Evolutionary conservation across 2,797 vertebrate species (phyloP).

Genomic region (Lacerta agilis): DNA sequence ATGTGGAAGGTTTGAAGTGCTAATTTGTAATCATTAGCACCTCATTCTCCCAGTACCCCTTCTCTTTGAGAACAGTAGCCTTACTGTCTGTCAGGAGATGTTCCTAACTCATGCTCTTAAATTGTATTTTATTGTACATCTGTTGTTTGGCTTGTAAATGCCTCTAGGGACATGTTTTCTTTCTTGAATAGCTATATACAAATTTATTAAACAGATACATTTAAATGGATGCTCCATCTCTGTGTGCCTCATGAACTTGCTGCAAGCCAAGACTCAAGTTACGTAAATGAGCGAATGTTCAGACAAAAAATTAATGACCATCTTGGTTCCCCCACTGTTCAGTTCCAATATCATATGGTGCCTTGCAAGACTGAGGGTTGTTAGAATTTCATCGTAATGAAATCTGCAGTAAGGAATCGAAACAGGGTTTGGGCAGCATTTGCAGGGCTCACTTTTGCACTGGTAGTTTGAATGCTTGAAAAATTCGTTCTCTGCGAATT

Average conservation of each 20-base stretch:
- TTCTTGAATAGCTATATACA: too few relatives aligned
- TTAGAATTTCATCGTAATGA: not conserved
- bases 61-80: not conserved
- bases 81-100: not conserved
- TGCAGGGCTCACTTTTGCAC: not conserved
- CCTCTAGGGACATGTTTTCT: too few relatives aligned
- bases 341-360: not conserved
- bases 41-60: not conserved
- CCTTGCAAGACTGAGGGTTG: not conserved
- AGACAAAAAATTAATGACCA: not conserved
- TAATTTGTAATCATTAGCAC: slow-evolving; percentile 7
- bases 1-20: not conserved
- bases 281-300: not conserved
- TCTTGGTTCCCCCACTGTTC: not conserved
- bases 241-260: not conserved
- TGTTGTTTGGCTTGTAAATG: too few relatives aligned
- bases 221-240: not conserved
- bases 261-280: not conserved
- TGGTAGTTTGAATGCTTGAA: not conserved
- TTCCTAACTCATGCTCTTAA: not conserved
- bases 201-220: too few relatives aligned
- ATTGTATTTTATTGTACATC: too few relatives aligned
- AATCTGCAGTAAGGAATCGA: not conserved
- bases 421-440: not conserved
- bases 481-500: not conserved